phyloP scores from a whole-genome alignment of 2,888 invertebrate species.

The Zaprionus bogoriensis region DNA sequence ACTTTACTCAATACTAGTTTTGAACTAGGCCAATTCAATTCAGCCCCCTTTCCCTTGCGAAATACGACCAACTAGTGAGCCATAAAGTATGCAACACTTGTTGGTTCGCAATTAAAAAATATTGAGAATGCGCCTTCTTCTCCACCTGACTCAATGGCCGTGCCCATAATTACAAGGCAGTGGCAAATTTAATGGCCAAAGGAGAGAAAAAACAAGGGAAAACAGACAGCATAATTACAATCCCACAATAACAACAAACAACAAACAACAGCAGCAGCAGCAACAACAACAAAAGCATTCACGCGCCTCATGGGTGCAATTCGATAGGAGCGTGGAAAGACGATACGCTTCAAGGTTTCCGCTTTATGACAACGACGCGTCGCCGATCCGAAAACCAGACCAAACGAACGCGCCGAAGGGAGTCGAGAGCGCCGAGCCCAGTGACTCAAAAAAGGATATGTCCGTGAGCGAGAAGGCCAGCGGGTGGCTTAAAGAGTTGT shows the following conservation, averaged over 20 bases:
- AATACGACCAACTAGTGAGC: not conserved
- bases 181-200: slow-evolving; percentile 21
- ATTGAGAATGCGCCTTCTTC: slow-evolving; percentile 24
- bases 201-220: slow-evolving; percentile 23
- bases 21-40: too few species aligned
- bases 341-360: slow-evolving; percentile 76
- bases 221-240: slow-evolving; percentile 63
- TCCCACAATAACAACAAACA: slow-evolving; percentile 36
- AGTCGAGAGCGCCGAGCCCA: not conserved
- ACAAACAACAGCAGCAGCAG: slow-evolving; percentile 25
- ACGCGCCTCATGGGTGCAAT: slow-evolving; percentile 67
- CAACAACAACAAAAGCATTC: slow-evolving; percentile 34
- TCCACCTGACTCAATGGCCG: slow-evolving; percentile 19
- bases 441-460: slow-evolving; percentile 19
- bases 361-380: slow-evolving; percentile 56
- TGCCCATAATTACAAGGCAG: slow-evolving; percentile 35
- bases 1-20: too few species aligned
- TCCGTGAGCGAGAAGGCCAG: not conserved
- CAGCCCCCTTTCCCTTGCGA: not conserved
- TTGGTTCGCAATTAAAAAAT: slow-evolving; percentile 21
- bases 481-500: not conserved
- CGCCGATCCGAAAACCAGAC: slow-evolving; percentile 25
- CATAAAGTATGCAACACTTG: slow-evolving; percentile 50
- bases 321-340: slow-evolving; percentile 62
- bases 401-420: slow-evolving; percentile 9